A percentile compares a stretch with the other conserved stretches of the same genome.
These are phyloP conservation scores for Drosophila bifasciata DNA, from an alignment of 1,140 invertebrate species.

Conservation along the genomic window DNA sequence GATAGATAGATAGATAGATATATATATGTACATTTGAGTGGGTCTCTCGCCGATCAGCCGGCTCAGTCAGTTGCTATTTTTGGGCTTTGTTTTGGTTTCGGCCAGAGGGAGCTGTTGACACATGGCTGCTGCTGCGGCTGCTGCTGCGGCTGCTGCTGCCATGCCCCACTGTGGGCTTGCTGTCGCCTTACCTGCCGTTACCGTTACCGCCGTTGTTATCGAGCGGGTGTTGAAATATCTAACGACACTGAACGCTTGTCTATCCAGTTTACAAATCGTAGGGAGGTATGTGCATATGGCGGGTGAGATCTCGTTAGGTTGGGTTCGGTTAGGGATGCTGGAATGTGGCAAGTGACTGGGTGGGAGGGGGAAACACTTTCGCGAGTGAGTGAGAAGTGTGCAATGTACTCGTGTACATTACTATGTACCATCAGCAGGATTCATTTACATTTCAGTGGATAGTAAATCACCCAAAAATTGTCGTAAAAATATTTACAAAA, in stretches of 20 bases:
- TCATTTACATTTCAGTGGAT: no score
- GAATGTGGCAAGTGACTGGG: no score
- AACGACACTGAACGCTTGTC: constrained; percentile 42
- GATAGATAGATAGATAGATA: constrained; percentile 33
- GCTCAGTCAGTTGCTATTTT: constrained; percentile 6
- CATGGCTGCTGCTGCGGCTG: constrained; percentile 21
- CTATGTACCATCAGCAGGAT: no score
- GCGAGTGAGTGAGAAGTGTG: constrained; percentile 12
- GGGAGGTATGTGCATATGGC: neutral
- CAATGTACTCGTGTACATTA: constrained; percentile 19
- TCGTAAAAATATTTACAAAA: no score
- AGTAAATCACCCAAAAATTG: no score
- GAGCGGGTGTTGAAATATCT: constrained; percentile 66
- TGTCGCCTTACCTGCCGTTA: constrained; percentile 19
- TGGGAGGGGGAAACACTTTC: neutral
- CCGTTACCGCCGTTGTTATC: constrained; percentile 36
- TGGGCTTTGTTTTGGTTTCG: neutral
- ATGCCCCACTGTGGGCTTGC: constrained; percentile 2
- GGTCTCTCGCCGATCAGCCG: constrained; percentile 37
- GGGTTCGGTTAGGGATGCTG: neutral
- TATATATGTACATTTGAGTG: constrained; percentile 41
- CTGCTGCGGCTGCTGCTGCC: constrained; percentile 6
- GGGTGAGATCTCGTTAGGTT: neutral
- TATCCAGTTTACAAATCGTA: constrained; percentile 38
- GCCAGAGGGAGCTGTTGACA: constrained; percentile 42